Evolutionary conservation across 2,888 invertebrate species (phyloP).

Genomic region (Ferrisia virgata): DNA sequence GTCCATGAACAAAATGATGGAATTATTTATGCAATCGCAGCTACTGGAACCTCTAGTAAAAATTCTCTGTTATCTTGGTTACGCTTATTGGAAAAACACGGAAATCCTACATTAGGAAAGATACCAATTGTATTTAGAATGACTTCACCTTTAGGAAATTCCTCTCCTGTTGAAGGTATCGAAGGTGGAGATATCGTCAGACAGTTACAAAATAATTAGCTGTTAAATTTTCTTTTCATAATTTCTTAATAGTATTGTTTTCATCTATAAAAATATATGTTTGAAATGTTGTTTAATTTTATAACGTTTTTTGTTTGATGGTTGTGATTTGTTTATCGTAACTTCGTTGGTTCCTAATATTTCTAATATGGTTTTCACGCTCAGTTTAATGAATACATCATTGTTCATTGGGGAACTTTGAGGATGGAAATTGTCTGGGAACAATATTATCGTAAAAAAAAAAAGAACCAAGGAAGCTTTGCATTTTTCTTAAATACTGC

Average conservation of each 20-base stretch:
- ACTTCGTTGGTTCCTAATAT: no score
- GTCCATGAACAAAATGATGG: constrained; percentile 93
- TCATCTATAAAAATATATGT: background rate
- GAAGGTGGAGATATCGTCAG: background rate
- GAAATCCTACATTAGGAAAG: constrained; percentile 67
- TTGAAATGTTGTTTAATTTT: background rate
- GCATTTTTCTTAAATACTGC: no score
- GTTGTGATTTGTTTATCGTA: no score
- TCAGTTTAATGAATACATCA: no score
- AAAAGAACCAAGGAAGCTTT: no score
- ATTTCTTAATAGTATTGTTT: background rate
- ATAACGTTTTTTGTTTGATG: no score
- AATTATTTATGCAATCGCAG: constrained; percentile 79
- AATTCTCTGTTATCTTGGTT: constrained; percentile 93
- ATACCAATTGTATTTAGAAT: constrained; percentile 78
- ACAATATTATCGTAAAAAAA: no score
- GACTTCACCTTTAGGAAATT: constrained; percentile 59
- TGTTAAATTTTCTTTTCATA: background rate
- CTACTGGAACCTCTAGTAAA: constrained; percentile 84
- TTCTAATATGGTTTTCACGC: no score
- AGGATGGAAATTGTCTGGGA: no score
- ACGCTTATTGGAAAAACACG: constrained; percentile 70
- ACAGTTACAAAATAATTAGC: background rate
- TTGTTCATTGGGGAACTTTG: no score
- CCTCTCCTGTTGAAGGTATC: constrained; percentile 12